phyloP scores from a whole-genome alignment of 2,113 vertebrate species.

The Polyodon spathula region DNA sequence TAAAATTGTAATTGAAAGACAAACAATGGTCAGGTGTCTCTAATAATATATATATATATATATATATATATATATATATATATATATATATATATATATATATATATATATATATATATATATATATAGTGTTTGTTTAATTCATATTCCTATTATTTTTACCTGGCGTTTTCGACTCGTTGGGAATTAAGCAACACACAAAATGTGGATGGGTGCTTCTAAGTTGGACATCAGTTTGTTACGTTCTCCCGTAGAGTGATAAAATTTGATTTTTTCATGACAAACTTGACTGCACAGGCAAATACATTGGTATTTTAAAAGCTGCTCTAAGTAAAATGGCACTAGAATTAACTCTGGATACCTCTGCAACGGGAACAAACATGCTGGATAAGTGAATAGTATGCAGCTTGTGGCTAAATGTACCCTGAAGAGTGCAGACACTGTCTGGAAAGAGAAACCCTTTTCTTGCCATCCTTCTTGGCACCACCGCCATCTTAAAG shows the following conservation, averaged over 20 bases:
- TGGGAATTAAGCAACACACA: conserved; percentile 85
- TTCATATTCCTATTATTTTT: conserved; percentile 12
- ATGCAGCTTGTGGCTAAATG: no score
- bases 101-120: not conserved
- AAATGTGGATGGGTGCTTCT: conserved; percentile 84
- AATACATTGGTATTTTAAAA: no score
- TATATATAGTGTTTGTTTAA: not conserved
- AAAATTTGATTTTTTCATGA: no score
- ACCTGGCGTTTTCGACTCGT: conserved; percentile 89
- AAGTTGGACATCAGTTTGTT: conserved; percentile 86
- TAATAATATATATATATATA: no score
- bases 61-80: not conserved
- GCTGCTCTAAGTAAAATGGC: no score
- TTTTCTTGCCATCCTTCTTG: conserved; percentile 86
- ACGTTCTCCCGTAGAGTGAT: conserved; percentile 70
- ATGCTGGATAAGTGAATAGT: no score
- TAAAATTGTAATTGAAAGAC: conserved; percentile 24
- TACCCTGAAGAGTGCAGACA: conserved; percentile 82
- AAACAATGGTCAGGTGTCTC: no score
- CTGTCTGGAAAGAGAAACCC: conserved; percentile 89
- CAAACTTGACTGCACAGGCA: no score
- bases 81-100: not conserved
- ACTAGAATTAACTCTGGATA: no score
- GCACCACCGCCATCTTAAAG: no score
- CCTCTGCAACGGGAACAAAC: no score